phyloP scores from a whole-genome alignment of 2,113 vertebrate species.

The Serilophus lunatus region DNA sequence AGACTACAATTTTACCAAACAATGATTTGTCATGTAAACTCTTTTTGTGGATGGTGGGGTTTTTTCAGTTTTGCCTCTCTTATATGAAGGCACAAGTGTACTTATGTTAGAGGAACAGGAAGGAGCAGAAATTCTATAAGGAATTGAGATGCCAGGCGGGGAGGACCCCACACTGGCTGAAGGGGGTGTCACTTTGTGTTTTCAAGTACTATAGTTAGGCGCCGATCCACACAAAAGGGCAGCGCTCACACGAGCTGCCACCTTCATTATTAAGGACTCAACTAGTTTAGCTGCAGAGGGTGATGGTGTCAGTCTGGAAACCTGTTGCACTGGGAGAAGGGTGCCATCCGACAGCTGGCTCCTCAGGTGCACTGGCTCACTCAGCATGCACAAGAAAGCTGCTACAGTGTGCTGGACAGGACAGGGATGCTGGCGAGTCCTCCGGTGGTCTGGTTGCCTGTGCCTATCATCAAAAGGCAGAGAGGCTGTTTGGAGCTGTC shows the following conservation, averaged over 20 bases:
- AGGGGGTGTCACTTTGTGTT: background rate
- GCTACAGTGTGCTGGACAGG: rapidly evolving
- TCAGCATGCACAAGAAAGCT: rapidly evolving
- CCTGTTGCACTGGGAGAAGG: background rate
- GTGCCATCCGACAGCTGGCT: rapidly evolving
- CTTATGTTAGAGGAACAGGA: background rate
- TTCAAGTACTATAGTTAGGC: background rate
- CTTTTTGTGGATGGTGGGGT: background rate
- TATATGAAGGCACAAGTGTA: background rate
- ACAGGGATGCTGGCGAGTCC: rapidly evolving
- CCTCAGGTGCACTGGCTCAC: rapidly evolving
- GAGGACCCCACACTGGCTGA: rapidly evolving
- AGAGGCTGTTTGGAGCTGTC: background rate
- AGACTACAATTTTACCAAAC: constrained; percentile 16
- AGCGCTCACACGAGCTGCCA: background rate
- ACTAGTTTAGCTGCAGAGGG: background rate
- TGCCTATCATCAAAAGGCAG: rapidly evolving
- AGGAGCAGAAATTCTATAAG: background rate
- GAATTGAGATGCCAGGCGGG: rapidly evolving
- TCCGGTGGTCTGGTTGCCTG: background rate
- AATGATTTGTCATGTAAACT: background rate
- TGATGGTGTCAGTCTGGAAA: background rate
- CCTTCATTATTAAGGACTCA: background rate
- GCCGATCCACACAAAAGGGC: background rate
- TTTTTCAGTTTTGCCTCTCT: background rate